A percentile compares a stretch with the other conserved stretches of the same genome.
Evolutionary conservation across 35 echinoderm and acorn worm species (phyloP).

Genomic region (Hemicentrotus pulcherrimus): DNA sequence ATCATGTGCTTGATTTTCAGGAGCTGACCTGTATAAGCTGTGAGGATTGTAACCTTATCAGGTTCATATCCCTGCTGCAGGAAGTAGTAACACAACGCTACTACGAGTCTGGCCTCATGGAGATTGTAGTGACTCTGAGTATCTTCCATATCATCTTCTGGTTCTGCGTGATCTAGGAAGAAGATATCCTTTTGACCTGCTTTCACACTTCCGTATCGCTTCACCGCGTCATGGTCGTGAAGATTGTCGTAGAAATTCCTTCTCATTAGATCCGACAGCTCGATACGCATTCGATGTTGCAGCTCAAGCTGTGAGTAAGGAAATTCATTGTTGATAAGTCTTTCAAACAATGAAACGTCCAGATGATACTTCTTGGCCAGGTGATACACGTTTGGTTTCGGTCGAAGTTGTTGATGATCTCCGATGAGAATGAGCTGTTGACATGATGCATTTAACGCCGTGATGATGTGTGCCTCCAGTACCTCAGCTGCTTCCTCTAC

Average conservation of each 20-base stretch:
- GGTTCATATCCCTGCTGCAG: slow-evolving; percentile 69
- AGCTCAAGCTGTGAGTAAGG: slow-evolving; percentile 58
- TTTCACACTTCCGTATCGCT: slow-evolving; percentile 43
- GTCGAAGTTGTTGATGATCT: slow-evolving; percentile 90
- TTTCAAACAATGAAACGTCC: slow-evolving; percentile 89
- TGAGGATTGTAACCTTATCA: slow-evolving; percentile 75
- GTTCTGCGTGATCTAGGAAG: slow-evolving; percentile 76
- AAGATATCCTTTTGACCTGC: slow-evolving; percentile 74
- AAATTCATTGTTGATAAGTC: slow-evolving; percentile 80
- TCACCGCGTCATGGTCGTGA: slow-evolving; percentile 70
- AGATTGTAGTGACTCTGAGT: slow-evolving; percentile 71
- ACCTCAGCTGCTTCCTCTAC: slow-evolving; percentile 97
- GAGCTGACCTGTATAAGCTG: slow-evolving; percentile 80
- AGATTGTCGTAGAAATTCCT: slow-evolving; percentile 70
- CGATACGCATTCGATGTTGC: slow-evolving; percentile 89
- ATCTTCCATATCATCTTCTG: slow-evolving; percentile 61
- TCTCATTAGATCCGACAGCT: slow-evolving; percentile 78
- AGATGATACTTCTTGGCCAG: slow-evolving; percentile 77
- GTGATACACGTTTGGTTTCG: slow-evolving; percentile 86
- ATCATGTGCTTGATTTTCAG: slow-evolving; percentile 60
- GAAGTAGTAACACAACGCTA: slow-evolving; percentile 75
- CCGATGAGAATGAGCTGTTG: slow-evolving; percentile 91
- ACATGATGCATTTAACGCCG: slow-evolving; percentile 59
- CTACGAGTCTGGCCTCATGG: slow-evolving; percentile 72
- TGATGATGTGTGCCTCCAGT: slow-evolving; percentile 84